Evolutionary conservation across 2,888 invertebrate genomes (phyloP).

Genomic region (Zygogramma bicolorata): DNA sequence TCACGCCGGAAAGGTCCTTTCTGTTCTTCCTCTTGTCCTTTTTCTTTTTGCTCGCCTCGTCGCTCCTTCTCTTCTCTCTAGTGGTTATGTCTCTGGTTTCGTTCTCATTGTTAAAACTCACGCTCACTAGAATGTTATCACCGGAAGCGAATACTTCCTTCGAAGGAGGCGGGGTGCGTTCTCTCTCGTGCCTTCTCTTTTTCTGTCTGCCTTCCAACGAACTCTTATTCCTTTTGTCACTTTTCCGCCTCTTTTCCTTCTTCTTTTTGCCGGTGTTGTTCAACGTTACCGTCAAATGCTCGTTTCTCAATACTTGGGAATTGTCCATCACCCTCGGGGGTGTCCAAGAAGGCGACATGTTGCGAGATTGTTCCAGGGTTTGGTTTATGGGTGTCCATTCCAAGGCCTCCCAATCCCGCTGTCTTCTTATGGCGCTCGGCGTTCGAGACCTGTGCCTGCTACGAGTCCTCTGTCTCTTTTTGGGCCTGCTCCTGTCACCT

Average conservation of each 20-base stretch:
- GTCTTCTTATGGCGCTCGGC: conserved; percentile 53
- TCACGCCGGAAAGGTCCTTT: conserved; percentile 66
- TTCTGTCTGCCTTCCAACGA: conserved; percentile 53
- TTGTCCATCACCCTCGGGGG: conserved; percentile 69
- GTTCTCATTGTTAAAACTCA: conserved; percentile 85
- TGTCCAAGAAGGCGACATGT: conserved; percentile 71
- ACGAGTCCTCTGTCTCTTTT: conserved; percentile 59
- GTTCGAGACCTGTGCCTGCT: conserved; percentile 58
- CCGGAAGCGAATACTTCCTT: conserved; percentile 95
- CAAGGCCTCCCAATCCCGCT: conserved; percentile 58
- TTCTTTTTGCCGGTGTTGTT: conserved; percentile 70
- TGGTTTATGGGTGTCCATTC: conserved; percentile 71
- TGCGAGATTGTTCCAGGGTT: conserved; percentile 62
- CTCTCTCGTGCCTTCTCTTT: conserved; percentile 63
- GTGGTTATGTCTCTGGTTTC: conserved; percentile 62
- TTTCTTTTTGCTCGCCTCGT: conserved; percentile 58
- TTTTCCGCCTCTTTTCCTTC: conserved; percentile 65
- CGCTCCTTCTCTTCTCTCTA: conserved; percentile 63
- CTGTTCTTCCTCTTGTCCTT: conserved; percentile 63
- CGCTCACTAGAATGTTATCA: conserved; percentile 92
- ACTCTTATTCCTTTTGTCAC: conserved; percentile 53
- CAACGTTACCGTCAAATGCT: conserved; percentile 72
- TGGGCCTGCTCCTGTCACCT: conserved; percentile 57
- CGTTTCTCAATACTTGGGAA: conserved; percentile 62
- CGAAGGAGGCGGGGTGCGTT: conserved; percentile 75